These are phyloP conservation scores for Diabrotica virgifera DNA, from an alignment of 1,140 invertebrate species.

Conservation along the genomic window DNA sequence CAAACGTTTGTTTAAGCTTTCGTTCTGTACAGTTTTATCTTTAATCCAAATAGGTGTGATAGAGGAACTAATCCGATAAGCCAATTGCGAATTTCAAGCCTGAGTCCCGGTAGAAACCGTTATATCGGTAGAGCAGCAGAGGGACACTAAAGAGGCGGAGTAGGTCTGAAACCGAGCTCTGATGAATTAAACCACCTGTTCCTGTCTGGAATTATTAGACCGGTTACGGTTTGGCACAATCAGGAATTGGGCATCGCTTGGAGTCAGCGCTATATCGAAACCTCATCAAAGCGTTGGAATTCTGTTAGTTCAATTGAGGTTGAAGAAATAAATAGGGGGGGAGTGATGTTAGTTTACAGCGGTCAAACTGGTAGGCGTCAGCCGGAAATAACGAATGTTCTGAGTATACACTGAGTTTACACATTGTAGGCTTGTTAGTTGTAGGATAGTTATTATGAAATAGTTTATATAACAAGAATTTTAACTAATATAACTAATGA, in stretches of 20 bases:
- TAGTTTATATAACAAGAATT: too few relatives aligned
- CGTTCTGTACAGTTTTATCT: too few relatives aligned
- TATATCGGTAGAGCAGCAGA: background rate
- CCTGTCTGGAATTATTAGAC: background rate
- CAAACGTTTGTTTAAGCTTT: too few relatives aligned
- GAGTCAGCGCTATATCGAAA: background rate
- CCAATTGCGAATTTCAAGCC: background rate
- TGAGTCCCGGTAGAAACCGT: background rate
- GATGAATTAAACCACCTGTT: constrained; percentile 2
- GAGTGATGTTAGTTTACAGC: too few relatives aligned
- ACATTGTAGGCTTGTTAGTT: too few relatives aligned
- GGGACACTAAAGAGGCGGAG: background rate
- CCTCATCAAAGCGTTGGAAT: background rate
- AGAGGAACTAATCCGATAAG: background rate
- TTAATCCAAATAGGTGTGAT: too few relatives aligned
- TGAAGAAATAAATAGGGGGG: too few relatives aligned
- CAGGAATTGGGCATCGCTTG: background rate
- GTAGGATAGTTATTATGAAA: too few relatives aligned
- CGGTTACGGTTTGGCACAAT: background rate
- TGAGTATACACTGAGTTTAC: too few relatives aligned
- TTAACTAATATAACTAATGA: too few relatives aligned
- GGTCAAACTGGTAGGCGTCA: too few relatives aligned
- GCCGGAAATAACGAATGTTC: too few relatives aligned
- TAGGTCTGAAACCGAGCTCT: background rate
- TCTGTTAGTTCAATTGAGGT: background rate